Evolutionary conservation across 2,797 vertebrate genomes (phyloP).

Genomic region (Cuniculus paca): DNA sequence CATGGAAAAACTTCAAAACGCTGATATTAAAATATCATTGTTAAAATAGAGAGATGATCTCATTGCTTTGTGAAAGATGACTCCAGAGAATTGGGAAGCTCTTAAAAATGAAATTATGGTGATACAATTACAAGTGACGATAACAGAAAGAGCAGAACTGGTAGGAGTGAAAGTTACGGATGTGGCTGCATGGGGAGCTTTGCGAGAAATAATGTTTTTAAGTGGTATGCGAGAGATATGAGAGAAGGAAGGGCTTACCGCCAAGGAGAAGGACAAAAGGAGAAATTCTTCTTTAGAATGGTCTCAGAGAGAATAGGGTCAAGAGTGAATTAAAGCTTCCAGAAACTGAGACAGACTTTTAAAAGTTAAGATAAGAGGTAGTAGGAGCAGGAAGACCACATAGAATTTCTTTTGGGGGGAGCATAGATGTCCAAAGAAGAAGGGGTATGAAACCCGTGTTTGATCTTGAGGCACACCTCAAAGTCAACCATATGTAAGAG

Average conservation of each 20-base stretch:
- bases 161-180: not conserved
- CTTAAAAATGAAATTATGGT: slow-evolving; percentile 60
- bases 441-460: not conserved
- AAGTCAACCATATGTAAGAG: not conserved
- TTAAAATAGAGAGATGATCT: slow-evolving; percentile 32
- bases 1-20: not conserved
- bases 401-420: not conserved
- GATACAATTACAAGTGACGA: slow-evolving; percentile 30
- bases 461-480: not conserved
- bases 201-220: slow-evolving; percentile 36
- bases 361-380: not conserved
- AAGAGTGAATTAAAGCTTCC: not conserved
- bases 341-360: not conserved
- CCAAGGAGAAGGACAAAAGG: not conserved
- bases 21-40: not conserved
- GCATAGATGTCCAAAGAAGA: not conserved
- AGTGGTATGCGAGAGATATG: not conserved
- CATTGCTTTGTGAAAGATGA: slow-evolving; percentile 11
- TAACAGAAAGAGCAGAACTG: not conserved
- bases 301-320: not conserved
- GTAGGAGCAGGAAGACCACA: not conserved
- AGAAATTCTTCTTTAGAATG: not conserved
- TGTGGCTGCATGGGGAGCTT: not conserved
- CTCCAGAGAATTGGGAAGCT: not conserved
- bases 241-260: not conserved